Evolutionary conservation across 2,888 invertebrate genomes (phyloP), one percentile per base, ranked within the genome.

Genomic region (Epistrophe grossulariae): DNA sequence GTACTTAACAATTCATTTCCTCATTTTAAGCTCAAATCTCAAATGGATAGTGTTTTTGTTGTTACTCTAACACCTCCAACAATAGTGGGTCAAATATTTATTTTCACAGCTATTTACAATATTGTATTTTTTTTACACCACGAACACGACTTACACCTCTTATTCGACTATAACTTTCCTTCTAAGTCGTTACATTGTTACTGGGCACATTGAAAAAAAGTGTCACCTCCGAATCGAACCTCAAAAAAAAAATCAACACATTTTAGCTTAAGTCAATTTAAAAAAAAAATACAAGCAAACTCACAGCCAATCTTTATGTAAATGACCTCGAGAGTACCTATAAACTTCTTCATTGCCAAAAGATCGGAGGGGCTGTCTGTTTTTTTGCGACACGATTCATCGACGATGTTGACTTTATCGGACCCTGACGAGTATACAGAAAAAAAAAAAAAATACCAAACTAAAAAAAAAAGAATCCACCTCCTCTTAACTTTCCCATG

Each of bases 261-360:
- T 13, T 13, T 45, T 19, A 5, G 17, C 10, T 8, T n/a, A 45
- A 45, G 45, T 7, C 9, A 17, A 17, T n/a, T 10, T 15, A 31
- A 1, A 19, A 62, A 60, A 40, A 50, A 76, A 52, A 66, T 40
- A 48, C 45, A 50, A 31, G n/a, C n/a, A 62, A 72, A 74, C 71
- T 79, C 76, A 76, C 79, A 76, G 45, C 70, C 72, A 59, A 82
- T 79, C 60, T 87, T 50, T 83, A 83, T 87, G 87, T 66, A 87
- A 87, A 87, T 87, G 87, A 87, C 87, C 83, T 87, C 82, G 45
- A 82, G 66, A 82, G 52, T 73, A n/a, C n/a, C n/a, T n/a, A 24
- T 24, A 24, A 78, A 62, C 84, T 60, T 72, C 68, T 43, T 55
- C 31, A 6, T 52, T 52, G 70, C 8, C 68, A 11, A 35, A 43